phyloP scores from a whole-genome alignment of 2,797 vertebrate genomes.

The Eulemur rubriventer region DNA sequence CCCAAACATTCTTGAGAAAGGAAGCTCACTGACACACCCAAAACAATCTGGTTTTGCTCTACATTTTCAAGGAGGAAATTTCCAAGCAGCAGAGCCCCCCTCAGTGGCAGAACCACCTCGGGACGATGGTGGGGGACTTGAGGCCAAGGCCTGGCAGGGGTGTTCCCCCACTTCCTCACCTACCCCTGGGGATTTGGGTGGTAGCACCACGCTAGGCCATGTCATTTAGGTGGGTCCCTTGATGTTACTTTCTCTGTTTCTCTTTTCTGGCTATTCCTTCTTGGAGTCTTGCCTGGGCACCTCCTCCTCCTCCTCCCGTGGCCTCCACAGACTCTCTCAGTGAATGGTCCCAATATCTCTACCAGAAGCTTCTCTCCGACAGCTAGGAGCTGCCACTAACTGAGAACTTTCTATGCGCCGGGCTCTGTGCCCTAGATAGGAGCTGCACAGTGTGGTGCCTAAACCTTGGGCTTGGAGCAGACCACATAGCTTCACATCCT shows the following conservation, averaged over 20 bases:
- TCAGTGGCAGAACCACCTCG: background rate
- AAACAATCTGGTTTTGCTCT: background rate
- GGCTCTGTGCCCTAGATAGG: background rate
- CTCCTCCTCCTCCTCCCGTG: rapidly evolving
- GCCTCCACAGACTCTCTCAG: background rate
- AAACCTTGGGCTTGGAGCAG: background rate
- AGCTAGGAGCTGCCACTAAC: background rate
- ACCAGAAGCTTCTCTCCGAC: background rate
- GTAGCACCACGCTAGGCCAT: background rate
- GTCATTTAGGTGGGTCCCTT: background rate
- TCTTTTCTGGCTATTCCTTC: background rate
- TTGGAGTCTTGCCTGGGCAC: background rate
- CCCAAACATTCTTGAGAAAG: background rate
- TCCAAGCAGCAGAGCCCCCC: background rate
- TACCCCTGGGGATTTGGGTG: too few relatives aligned
- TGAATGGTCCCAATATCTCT: background rate
- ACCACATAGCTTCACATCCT: background rate
- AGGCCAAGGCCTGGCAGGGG: background rate
- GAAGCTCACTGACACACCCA: background rate
- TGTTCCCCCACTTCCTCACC: rapidly evolving
- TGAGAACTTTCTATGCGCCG: background rate
- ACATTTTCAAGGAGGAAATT: background rate
- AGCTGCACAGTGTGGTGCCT: background rate
- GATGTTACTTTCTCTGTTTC: background rate
- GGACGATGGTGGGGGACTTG: background rate